Evolutionary conservation across 2,113 vertebrate species (phyloP), one percentile per base, ranked within the genome.

Genomic region (Cisticola juncidis): DNA sequence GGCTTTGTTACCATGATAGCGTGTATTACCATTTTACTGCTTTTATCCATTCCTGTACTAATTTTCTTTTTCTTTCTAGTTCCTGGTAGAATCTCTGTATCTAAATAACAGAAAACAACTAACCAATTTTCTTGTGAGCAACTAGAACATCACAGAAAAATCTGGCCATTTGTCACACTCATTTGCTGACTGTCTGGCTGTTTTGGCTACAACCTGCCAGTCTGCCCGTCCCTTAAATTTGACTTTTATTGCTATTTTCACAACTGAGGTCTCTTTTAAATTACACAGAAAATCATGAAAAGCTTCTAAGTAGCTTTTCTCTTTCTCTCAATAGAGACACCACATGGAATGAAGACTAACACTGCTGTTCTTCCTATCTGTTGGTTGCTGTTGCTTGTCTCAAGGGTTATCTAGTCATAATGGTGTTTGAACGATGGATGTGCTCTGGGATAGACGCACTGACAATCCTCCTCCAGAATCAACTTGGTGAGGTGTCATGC

Each of bases 301-400:
- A 93, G 45, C 62, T 88, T 85, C 60, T 35, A 76, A 81, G 74
- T 71, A 74, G 65, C 31, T 81, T 68, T 91, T 44, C 35, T 92
- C n/a, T 44, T 87, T 77, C 66, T 70, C 33, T 81, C 62, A 86
- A 44, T 8, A 69, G 22, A 83, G 53, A 90, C 20, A 85, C 38
- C 70, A 77, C 57, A 69, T 50, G 35, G 54, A 90, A 93, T 14
- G 29, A 81, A 90, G 51, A 66, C 29, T 93, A 85, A 85, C 81
- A 90, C 84, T 87, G 70, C 70, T 95, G 65, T 93, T 95, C 56
- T 60, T 93, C 70, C 90, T 76, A 95, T 93, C 82, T 95, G 71
- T 70, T 93, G 62, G 68, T 47, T 57, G 64, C 2, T 93, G 42
- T 24, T 86, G 23, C 56, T 74, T 66, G 47, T 73, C 96, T 93